Conservation (phyloP, 2,797 vertebrate species). For the Sciaenops ocellatus region DNA sequence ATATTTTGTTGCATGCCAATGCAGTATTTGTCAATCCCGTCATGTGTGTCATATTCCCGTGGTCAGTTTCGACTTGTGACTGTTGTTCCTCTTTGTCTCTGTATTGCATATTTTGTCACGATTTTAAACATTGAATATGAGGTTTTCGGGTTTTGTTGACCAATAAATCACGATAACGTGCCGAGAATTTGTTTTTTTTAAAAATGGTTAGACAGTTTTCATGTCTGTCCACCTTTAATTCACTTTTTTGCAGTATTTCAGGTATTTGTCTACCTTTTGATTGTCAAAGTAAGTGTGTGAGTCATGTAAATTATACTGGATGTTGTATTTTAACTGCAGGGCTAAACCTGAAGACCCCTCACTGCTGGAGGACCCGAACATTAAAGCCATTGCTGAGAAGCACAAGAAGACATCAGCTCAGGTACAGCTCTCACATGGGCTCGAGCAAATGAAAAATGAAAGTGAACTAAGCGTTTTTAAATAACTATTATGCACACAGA, state of each 20-base stretch:
- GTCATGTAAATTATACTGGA: not conserved
- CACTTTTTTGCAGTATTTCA: not conserved
- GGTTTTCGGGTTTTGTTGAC: not conserved
- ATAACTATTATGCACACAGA: not conserved
- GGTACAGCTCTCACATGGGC: conserved; percentile 73
- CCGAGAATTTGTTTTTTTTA: not conserved
- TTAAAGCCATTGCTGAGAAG: conserved; percentile 90
- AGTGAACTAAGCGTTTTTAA: not conserved
- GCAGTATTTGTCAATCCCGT: not conserved
- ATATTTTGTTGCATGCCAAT: not conserved
- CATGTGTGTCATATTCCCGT: not conserved
- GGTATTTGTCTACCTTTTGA: not conserved
- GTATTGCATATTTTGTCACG: conserved; percentile 4
- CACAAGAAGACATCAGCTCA: conserved; percentile 93
- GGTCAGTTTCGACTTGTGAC: conserved; percentile 57
- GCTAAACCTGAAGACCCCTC: conserved; percentile 92
- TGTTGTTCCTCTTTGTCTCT: conserved; percentile 60
- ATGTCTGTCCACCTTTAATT: not conserved
- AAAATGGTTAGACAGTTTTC: not conserved
- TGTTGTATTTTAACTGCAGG: conserved; percentile 76
- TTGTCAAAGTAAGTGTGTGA: not conserved
- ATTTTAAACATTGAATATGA: not conserved
- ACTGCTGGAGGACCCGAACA: conserved; percentile 89
- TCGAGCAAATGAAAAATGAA: not conserved
- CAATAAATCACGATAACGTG: not conserved